phyloP scores from a whole-genome alignment of 2,888 invertebrate species.

The Pandemis corylana region DNA sequence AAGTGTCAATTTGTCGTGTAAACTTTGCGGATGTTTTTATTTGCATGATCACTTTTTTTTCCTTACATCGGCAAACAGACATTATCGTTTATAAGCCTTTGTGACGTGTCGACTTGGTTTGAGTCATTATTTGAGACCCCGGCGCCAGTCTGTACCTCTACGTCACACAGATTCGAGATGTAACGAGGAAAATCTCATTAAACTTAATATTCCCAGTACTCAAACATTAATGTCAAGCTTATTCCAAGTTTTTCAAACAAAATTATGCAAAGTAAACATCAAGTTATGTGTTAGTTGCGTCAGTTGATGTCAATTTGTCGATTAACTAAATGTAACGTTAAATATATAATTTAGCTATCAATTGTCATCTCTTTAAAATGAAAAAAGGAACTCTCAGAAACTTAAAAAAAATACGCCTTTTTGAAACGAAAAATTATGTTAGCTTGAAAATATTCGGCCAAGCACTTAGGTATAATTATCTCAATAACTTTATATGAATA shows the following conservation, averaged over 20 bases:
- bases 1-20: constrained; percentile 64
- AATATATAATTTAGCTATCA: constrained; percentile 1
- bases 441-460: not conserved
- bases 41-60: constrained; percentile 68
- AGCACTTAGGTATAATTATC: not conserved
- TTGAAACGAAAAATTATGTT: not conserved
- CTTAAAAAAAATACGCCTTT: not conserved
- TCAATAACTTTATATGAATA: not conserved
- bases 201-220: constrained; percentile 24
- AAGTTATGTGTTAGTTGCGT: constrained; percentile 37
- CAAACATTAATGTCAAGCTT: constrained; percentile 20
- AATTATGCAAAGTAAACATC: constrained; percentile 20
- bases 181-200: constrained; percentile 47
- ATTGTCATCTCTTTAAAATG: not conserved
- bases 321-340: constrained; percentile 5
- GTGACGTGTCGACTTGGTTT: constrained; percentile 66
- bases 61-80: constrained; percentile 70
- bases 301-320: constrained; percentile 30
- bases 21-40: constrained; percentile 67
- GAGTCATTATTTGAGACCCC: constrained; percentile 69
- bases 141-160: constrained; percentile 57
- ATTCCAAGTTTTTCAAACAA: constrained; percentile 25
- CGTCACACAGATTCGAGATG: constrained; percentile 50
- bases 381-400: not conserved
- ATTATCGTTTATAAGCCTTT: constrained; percentile 77